Evolutionary conservation across 30 jellyfish, hydroid and myxozoan species (phyloP).

Genomic region (Aurelia coerulea): DNA sequence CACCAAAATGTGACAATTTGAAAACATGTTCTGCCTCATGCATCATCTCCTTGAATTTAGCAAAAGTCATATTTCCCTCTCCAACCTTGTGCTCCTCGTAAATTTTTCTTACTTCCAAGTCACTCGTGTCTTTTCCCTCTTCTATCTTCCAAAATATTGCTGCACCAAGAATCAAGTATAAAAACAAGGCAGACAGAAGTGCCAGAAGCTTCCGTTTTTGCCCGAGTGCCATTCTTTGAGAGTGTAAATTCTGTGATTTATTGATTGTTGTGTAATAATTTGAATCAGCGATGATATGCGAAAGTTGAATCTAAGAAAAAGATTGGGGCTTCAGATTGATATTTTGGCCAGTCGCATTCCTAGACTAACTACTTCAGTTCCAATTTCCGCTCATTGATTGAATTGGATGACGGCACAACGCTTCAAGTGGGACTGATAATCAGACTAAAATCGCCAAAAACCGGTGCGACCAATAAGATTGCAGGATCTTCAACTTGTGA

Average conservation of each 20-base stretch:
- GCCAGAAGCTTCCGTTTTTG: constrained; percentile 50
- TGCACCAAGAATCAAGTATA: constrained; percentile 68
- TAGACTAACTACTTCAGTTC: too few relatives aligned
- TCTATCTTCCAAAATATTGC: constrained; percentile 70
- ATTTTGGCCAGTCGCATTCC: too few relatives aligned
- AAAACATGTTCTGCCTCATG: constrained; percentile 26
- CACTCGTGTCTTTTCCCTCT: constrained; percentile 23
- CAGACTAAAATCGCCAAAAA: too few relatives aligned
- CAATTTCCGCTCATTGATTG: too few relatives aligned
- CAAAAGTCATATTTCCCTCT: constrained; percentile 20
- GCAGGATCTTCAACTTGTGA: too few relatives aligned
- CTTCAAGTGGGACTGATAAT: too few relatives aligned
- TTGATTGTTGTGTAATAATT: too few relatives aligned
- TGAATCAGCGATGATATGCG: too few relatives aligned
- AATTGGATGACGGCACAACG: too few relatives aligned
- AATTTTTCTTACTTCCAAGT: not conserved
- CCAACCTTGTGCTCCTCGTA: constrained; percentile 25
- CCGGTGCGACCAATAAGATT: too few relatives aligned
- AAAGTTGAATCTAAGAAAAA: too few relatives aligned
- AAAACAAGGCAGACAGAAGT: constrained; percentile 37
- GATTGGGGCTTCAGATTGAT: too few relatives aligned
- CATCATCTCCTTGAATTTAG: constrained; percentile 3
- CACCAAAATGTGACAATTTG: constrained; percentile 46
- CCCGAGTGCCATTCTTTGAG: constrained; percentile 19
- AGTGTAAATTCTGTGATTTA: not conserved